phyloP scores from a whole-genome alignment of 2,797 vertebrate genomes.

The Microctenopoma steveboyesi region DNA sequence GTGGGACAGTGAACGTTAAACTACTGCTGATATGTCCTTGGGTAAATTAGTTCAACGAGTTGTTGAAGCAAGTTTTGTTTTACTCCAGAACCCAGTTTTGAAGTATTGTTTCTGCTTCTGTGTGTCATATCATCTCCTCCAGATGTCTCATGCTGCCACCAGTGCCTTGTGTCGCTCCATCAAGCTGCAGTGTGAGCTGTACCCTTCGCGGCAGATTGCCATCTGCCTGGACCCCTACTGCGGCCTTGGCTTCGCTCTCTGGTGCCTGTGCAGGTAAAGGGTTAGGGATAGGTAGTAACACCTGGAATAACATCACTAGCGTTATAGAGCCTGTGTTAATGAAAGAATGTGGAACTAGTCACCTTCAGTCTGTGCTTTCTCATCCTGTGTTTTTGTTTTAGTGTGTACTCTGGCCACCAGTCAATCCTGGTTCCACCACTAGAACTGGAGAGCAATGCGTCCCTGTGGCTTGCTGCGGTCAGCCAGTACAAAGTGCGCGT shows the following conservation, averaged over 20 bases:
- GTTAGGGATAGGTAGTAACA: background rate
- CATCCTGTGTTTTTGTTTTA: conserved; percentile 68
- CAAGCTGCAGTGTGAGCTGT: conserved; percentile 97
- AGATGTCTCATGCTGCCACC: conserved; percentile 97
- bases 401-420: conserved; percentile 96
- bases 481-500: conserved; percentile 96
- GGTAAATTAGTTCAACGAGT: too few species aligned
- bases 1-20: too few species aligned
- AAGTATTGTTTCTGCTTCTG: background rate
- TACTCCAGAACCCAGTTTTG: too few species aligned
- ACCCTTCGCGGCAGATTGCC: conserved; percentile 95
- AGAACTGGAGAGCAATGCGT: conserved; percentile 94
- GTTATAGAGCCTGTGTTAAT: background rate
- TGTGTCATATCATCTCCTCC: conserved; percentile 14
- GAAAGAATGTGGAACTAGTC: background rate
- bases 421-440: conserved; percentile 95
- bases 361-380: background rate
- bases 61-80: too few species aligned
- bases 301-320: background rate
- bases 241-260: conserved; percentile 95
- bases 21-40: too few species aligned
- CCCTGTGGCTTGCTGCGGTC: conserved; percentile 93
- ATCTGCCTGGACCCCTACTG: conserved; percentile 98
- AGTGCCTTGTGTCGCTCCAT: conserved; percentile 98
- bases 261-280: conserved; percentile 91